Conservation (phyloP, 2,113 vertebrate genomes). For the Antigone vipio region DNA sequence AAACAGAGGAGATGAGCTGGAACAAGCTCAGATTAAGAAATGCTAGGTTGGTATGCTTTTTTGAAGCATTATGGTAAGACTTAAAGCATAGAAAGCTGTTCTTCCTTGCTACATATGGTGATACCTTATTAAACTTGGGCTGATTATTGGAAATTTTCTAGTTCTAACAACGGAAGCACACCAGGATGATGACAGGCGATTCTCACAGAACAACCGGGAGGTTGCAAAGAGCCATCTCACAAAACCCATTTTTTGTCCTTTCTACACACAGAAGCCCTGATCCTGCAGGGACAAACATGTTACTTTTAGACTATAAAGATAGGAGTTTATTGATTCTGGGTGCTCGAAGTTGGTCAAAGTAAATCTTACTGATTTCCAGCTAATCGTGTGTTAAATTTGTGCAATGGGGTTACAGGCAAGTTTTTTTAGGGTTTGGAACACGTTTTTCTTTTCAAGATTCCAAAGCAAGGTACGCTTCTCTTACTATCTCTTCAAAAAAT, state of each 20-base stretch:
- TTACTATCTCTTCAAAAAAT: background rate
- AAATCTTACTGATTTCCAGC: background rate
- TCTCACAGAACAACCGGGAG: background rate
- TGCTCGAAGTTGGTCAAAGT: background rate
- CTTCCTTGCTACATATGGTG: background rate
- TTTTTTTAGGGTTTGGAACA: background rate
- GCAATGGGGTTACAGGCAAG: background rate
- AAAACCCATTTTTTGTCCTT: background rate
- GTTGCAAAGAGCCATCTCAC: background rate
- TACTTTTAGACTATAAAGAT: background rate
- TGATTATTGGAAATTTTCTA: background rate
- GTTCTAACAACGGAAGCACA: background rate
- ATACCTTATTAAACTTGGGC: background rate
- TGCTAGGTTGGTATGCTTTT: background rate
- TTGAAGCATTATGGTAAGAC: background rate
- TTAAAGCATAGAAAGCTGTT: background rate
- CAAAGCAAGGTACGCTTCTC: background rate
- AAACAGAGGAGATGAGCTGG: slow-evolving; percentile 23
- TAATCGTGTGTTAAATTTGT: background rate
- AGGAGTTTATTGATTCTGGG: background rate
- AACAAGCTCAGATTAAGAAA: slow-evolving; percentile 25
- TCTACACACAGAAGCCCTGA: background rate
- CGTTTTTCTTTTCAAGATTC: background rate
- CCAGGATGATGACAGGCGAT: background rate
- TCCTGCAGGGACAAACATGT: background rate